A percentile compares a stretch with the other conserved stretches of the same genome.
phyloP scores from a whole-genome alignment of 2,888 invertebrate species.

The Sericinus montela region DNA sequence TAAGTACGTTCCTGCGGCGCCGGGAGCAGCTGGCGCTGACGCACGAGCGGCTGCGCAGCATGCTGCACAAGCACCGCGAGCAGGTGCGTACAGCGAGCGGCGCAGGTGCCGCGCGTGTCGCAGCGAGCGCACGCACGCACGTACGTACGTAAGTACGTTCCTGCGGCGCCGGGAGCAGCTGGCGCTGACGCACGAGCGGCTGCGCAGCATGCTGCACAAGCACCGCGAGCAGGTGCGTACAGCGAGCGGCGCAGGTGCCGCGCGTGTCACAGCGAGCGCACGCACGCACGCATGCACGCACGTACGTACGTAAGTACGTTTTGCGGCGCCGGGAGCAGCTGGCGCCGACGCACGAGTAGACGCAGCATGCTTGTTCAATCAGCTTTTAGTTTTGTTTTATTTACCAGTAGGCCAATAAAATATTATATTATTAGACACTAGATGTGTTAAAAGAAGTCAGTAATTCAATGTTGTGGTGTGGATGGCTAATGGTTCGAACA shows the following conservation, averaged over 20 bases:
- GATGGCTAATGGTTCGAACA: neutral
- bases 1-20: slow-evolving; percentile 86
- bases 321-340: neutral
- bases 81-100: slow-evolving; percentile 39
- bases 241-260: neutral
- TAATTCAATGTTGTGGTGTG: too few species aligned
- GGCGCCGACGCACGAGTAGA: neutral
- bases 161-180: slow-evolving; percentile 87
- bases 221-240: slow-evolving; percentile 57
- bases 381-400: too few species aligned
- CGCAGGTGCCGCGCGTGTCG: neutral
- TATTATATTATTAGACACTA: too few species aligned
- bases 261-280: too few species aligned
- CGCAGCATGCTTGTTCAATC: neutral
- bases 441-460: too few species aligned
- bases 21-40: slow-evolving; percentile 86
- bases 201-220: slow-evolving; percentile 81
- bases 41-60: slow-evolving; percentile 87
- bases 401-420: too few species aligned
- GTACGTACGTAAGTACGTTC: too few species aligned
- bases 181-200: slow-evolving; percentile 87
- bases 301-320: too few species aligned
- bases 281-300: too few species aligned
- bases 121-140: too few species aligned
- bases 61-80: slow-evolving; percentile 70